A percentile compares a stretch with the other conserved stretches of the same genome.
These are phyloP conservation scores for Sympetrum striolatum DNA, from an alignment of 2,888 invertebrate genomes.

Conservation along the genomic window DNA sequence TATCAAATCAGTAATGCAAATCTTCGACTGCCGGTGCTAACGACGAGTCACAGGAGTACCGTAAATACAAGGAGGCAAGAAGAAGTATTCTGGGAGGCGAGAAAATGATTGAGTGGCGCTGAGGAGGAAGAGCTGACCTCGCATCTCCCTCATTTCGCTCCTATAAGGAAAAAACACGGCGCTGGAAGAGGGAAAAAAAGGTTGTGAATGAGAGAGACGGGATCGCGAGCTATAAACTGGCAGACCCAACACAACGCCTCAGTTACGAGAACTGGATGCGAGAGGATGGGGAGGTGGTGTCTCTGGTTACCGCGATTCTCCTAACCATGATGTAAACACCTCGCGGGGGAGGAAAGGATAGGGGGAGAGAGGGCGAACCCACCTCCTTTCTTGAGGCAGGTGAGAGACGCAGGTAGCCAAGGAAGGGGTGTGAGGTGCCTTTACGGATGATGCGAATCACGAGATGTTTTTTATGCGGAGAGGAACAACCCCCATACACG, in stretches of 20 bases:
- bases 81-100: neutral
- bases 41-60: constrained; percentile 12
- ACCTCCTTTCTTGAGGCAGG: neutral
- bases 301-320: constrained; percentile 3
- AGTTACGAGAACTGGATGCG: neutral
- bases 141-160: neutral
- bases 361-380: neutral
- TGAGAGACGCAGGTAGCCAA: neutral
- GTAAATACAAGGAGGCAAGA: constrained; percentile 13
- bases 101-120: neutral
- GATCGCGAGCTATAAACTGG: neutral
- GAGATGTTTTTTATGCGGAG: neutral
- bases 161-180: neutral
- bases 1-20: constrained; percentile 36
- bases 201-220: neutral
- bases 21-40: neutral
- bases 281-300: neutral
- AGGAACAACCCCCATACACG: neutral
- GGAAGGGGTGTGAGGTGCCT: neutral
- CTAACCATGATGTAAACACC: constrained; percentile 9
- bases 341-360: neutral
- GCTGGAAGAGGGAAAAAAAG: neutral
- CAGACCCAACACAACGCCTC: neutral
- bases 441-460: neutral
- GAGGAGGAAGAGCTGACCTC: neutral